A percentile compares a stretch with the other conserved stretches of the same genome.
Conservation (phyloP, 1,140 invertebrate species). For the Leptopilina boulardi region DNA sequence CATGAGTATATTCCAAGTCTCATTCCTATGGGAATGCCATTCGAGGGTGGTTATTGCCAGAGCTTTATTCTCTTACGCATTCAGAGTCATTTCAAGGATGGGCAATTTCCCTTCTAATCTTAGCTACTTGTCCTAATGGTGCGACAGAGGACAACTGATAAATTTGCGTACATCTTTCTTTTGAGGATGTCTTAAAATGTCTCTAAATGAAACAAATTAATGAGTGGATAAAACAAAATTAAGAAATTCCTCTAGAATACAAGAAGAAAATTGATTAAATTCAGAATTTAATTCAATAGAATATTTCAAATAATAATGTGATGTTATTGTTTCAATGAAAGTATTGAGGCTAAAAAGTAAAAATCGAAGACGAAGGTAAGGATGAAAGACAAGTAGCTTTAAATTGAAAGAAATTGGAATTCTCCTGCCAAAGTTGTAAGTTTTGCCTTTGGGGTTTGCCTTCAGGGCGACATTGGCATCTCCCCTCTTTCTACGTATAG, state of each 20-base stretch:
- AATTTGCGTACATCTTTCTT: background rate
- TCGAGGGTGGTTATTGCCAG: conserved; percentile 42
- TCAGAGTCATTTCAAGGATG: conserved; percentile 2
- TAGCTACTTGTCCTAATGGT: conserved; percentile 36
- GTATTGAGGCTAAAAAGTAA: background rate
- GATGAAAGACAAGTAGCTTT: conserved; percentile 68
- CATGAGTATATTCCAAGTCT: background rate
- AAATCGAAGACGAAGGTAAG: conserved; percentile 35
- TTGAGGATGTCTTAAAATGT: background rate
- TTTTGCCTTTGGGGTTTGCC: conserved; percentile 52
- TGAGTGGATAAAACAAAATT: background rate
- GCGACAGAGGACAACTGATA: conserved; percentile 32
- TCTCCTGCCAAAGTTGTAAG: conserved; percentile 65
- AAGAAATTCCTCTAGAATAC: background rate
- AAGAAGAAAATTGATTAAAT: no score
- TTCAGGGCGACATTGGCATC: conserved; percentile 49
- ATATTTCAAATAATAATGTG: no score
- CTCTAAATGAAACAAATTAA: background rate
- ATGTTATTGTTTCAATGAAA: no score
- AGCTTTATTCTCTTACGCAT: conserved; percentile 36
- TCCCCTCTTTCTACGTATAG: background rate
- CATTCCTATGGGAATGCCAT: conserved; percentile 32
- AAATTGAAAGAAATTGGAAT: conserved; percentile 71
- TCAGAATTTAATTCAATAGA: no score
- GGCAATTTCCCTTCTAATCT: conserved; percentile 29